Base-by-base conservation (phyloP, 2,888 invertebrate genomes). In the Andrena trimmerana region DNA sequence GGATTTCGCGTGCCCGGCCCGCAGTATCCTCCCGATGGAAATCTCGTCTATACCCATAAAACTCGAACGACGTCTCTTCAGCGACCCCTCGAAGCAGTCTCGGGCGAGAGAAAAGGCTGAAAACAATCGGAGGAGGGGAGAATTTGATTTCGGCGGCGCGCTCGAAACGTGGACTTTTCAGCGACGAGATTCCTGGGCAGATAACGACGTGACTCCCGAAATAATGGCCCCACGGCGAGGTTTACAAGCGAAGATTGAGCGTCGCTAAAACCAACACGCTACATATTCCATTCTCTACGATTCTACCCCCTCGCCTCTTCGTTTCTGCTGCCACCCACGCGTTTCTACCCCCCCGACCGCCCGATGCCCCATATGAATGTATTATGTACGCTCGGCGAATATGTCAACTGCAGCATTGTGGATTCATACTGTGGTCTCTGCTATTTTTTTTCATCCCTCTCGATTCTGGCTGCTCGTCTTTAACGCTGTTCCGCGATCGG, bases 401-500 rank as follows among this genome's bases (percentile, higher is more conserved):
- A 92, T 92, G 93, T 93, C 93, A 93, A 93, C 91, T 92, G 91
- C 93, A 92, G 91, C 90, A 83, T 88, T 84, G 81, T 89, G 85
- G 83, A 87, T 90, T 89, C 88, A 90, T 88, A 81, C 86, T 76
- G 74, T 76, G 29, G 24, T 60, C 71, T 48, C 50, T n/a, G 70
- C 65, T 62, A 33, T 42, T 67, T 66, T 84, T 83, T 85, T 42
- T 16, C 24, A 29, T 7, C 31, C n/a, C 24, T 8, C n/a, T n/a
- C 29, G 31, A 27, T 57, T 67, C 48, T 66, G 66, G 42, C 77
- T 86, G 80, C 86, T 83, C 85, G 85, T 86, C 76, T 85, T 87
- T 82, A 82, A 78, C 78, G 36, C 73, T 76, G 68, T 77, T 79
- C 79, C 76, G 57, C 81, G 72, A 82, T 79, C 72, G 67, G 24